Evolutionary conservation across 2,888 invertebrate species (phyloP), one percentile per base, ranked within the genome.

Genomic region (Protonemura montana): DNA sequence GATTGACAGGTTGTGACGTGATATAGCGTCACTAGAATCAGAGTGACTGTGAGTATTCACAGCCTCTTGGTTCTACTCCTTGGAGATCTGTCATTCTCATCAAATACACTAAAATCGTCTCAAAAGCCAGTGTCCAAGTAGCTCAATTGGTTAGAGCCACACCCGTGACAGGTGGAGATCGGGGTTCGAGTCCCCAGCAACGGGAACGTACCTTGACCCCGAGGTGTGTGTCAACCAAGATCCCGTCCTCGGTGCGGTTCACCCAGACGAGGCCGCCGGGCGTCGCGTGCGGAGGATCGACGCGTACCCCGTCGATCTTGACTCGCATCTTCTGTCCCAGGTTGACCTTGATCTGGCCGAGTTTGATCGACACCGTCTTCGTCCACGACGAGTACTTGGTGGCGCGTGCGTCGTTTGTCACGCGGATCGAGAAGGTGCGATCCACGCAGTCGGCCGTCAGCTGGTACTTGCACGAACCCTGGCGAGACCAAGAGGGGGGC

Each of bases 401-500:
- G 86, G 94, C 94, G 88, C 96, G 93, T 0, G 96, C 97, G 90
- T 97, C 97, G 90, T 98, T 98, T 76, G 97, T 96, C 87, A 98
- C 97, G 87, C 97, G 94, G 88, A 98, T 95, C 7, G 97, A 95
- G 91, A 98, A 98, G 21, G 95, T 94, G 89, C 95, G 94, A 89
- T 94, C 94, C 30, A 91, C 92, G 90, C 98, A 98, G 91, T 98
- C 98, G 26, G 97, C 95, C 0, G 95, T 95, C 88, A 98, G 91
- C 89, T 97, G 95, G 91, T 98, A 98, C 91, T 97, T 97, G 92
- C 98, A 98, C 0, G 97, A 94, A 59, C 98, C 98, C 92, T 97
- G 97, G 90, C 98, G 98, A 90, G n/a, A n/a, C n/a, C 97, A 97
- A 91, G 96, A 98, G 90, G 97, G 96, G n/a, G n/a, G n/a, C n/a